Evolutionary conservation across 2,888 invertebrate genomes (phyloP), one percentile per base, ranked within the genome.

Genomic region (Tryphoninae sp.): DNA sequence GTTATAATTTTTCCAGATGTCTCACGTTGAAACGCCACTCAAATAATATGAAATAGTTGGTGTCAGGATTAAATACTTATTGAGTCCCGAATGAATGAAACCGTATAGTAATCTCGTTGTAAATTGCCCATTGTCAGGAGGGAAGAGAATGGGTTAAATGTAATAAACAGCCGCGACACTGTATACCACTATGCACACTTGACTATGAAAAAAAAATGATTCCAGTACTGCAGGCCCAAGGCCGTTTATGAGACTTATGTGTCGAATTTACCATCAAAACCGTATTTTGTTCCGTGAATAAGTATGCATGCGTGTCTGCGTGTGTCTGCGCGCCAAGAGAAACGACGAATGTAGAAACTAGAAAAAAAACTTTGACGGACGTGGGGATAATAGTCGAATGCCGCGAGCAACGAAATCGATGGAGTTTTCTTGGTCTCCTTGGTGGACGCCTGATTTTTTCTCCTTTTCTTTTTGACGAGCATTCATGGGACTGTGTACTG

Each of bases 281-380:
- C 58, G 73, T 77, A 69, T 77, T 82, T 73, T 79, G 58, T 59
- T 61, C 33, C 2, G 19, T 51, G 51, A 55, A 40, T 78, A 19
- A 22, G 19, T 61, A 13, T 55, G 19, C 42, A 2, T 78, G 53
- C 53, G 42, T 61, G 40, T 33, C 58, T 64, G 22, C 51, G 51
- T 73, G 49, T 71, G 42, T 58, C 49, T 69, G 49, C 68, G 64
- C 69, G 69, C 61, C 49, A 62, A 23, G 19, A 62, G 61, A 68
- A 73, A 74, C 42, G 55, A 69, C 45, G 68, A 62, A 49, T 51
- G 33, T 40, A 51, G 76, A 76, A 77, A 68, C 72, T 69, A 40
- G 33, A 67, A 80, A 78, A 80, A 80, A 74, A 77, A 26, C 33
- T 76, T 80, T 83, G 83, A 84, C 78, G 55, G 83, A 84, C 80